Evolutionary conservation across 1,140 invertebrate genomes (phyloP), one percentile per base, ranked within the genome.

Genomic region (Rhynchophorus ferrugineus): DNA sequence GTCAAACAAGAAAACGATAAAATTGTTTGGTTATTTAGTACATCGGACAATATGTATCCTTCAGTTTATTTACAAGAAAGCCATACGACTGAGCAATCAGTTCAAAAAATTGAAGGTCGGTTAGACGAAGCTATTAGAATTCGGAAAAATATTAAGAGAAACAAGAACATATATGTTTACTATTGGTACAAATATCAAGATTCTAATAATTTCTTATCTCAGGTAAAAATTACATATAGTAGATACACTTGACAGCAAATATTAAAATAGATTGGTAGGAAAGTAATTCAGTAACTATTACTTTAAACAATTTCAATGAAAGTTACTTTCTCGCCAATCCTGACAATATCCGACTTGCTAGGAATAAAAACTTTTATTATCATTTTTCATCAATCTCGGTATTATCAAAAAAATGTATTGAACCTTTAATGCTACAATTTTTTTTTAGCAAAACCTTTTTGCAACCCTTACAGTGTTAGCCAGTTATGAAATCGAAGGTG

Each of bases 181-280:
- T 78, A 81, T 51, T 84, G 83, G 81, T 85, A 77, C 64, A 79
- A 80, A 61, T 86, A 84, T 61, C 71, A 78, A 34, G 84, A 86
- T 54, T 75, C 71, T 5, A 63, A 63, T 2, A 61, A 69, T 3
- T 83, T 75, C 57, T 61, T 85, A 16, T 73, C 56, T 5, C 68
- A 75, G 69, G 81, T 82, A 58, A 37, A 16, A 17, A n/a, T n/a
- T n/a, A n/a, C n/a, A n/a, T n/a, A n/a, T n/a, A n/a, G n/a, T n/a
- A n/a, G n/a, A n/a, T n/a, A n/a, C n/a, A n/a, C n/a, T n/a, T n/a
- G n/a, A n/a, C n/a, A n/a, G n/a, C n/a, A n/a, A n/a, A n/a, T n/a
- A n/a, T n/a, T n/a, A n/a, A n/a, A n/a, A n/a, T n/a, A n/a, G n/a
- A n/a, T n/a, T n/a, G n/a, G n/a, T n/a, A n/a, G n/a, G n/a, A n/a